Conservation (phyloP, 2,888 invertebrate species). For the Portevinia maculata region DNA sequence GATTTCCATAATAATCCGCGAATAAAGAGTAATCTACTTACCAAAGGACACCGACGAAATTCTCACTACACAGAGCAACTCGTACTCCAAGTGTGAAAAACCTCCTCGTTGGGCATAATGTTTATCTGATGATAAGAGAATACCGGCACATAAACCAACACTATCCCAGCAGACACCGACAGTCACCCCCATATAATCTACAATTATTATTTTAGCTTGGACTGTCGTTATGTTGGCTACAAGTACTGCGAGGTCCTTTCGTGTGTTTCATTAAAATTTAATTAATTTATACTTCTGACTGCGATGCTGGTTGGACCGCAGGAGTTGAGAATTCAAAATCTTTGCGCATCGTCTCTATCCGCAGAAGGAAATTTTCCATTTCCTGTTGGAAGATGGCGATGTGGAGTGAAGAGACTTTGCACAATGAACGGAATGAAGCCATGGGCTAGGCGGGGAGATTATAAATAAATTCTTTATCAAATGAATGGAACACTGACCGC, state of each 20-base stretch:
- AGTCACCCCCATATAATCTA: constrained; percentile 43
- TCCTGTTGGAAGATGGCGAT: constrained; percentile 26
- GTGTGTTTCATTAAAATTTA: constrained; percentile 72
- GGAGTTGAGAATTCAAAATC: constrained; percentile 51
- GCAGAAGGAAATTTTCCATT: constrained; percentile 50
- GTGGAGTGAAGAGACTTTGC: constrained; percentile 9
- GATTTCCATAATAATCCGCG: constrained; percentile 71
- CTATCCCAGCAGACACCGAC: background rate
- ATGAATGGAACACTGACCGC: constrained; percentile 68
- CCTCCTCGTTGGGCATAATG: constrained; percentile 37
- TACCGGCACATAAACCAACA: constrained; percentile 22
- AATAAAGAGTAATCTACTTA: constrained; percentile 70
- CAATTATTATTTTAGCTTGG: constrained; percentile 56
- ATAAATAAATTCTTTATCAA: constrained; percentile 72
- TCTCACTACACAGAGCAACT: background rate
- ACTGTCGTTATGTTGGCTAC: constrained; percentile 23
- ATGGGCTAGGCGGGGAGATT: constrained; percentile 34
- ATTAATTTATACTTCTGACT: constrained; percentile 67
- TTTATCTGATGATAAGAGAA: constrained; percentile 61
- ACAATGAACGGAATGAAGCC: constrained; percentile 31
- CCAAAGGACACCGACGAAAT: constrained; percentile 23
- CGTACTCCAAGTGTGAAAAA: constrained; percentile 49
- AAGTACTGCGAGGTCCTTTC: constrained; percentile 56
- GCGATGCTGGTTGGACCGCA: constrained; percentile 1
- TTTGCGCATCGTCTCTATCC: constrained; percentile 43